A percentile compares a stretch with the other conserved stretches of the same genome.
Conservation (phyloP, 2,888 invertebrate genomes). For the Andrena fulva region DNA sequence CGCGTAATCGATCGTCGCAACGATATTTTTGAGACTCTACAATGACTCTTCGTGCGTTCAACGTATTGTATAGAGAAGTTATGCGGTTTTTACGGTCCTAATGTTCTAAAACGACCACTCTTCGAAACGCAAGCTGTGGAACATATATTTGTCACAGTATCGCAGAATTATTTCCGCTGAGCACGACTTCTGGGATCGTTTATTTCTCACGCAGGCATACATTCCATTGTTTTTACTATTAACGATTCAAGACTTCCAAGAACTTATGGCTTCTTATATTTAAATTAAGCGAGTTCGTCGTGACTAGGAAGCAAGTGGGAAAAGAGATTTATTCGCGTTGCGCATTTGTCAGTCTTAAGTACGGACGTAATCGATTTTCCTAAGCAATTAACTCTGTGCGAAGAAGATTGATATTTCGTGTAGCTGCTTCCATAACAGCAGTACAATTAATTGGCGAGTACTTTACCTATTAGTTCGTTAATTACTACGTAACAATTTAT, state of each 20-base stretch:
- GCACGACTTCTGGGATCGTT: background rate
- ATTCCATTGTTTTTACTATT: background rate
- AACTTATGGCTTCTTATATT: background rate
- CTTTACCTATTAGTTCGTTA: no score
- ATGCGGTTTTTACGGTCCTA: slow-evolving; percentile 33
- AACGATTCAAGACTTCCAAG: background rate
- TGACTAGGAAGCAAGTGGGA: background rate
- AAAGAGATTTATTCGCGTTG: background rate
- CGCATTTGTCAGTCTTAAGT: background rate
- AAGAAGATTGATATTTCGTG: no score
- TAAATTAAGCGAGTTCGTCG: background rate
- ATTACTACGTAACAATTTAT: no score
- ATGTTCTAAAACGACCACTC: background rate
- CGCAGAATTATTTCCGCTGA: background rate
- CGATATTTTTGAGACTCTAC: slow-evolving; percentile 68
- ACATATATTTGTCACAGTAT: background rate
- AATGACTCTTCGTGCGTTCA: slow-evolving; percentile 5
- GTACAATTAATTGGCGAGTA: no score
- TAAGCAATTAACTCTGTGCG: background rate
- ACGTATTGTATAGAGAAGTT: slow-evolving; percentile 1
- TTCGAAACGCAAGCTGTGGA: background rate
- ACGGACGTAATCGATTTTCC: background rate
- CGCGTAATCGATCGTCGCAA: slow-evolving; percentile 73
- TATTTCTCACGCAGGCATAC: background rate
- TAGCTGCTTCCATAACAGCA: no score